Percentiles rank a stretch among this genome's conserved stretches.
Evolutionary conservation across 2,888 invertebrate genomes (phyloP).

Genomic region (Drosophila prostipennis): DNA sequence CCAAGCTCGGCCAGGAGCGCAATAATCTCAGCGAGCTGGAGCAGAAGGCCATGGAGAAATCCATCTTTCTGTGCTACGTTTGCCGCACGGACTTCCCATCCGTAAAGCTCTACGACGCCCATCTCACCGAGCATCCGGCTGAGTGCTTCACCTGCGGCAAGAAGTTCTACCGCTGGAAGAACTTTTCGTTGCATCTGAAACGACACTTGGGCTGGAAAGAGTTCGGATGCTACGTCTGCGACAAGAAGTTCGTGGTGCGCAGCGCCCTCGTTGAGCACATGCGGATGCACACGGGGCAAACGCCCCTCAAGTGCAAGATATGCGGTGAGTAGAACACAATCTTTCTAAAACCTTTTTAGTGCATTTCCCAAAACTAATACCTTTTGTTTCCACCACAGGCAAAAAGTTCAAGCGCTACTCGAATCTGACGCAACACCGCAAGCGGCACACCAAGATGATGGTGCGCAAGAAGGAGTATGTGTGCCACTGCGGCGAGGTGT

Average conservation of each 20-base stretch:
- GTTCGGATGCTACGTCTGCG: constrained; percentile 89
- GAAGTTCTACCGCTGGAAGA: constrained; percentile 90
- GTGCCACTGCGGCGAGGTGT: constrained; percentile 91
- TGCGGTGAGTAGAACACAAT: constrained; percentile 85
- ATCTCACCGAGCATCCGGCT: constrained; percentile 91
- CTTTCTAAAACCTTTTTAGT: neutral
- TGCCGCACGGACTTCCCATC: constrained; percentile 89
- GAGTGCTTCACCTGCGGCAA: constrained; percentile 93
- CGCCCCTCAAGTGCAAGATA: constrained; percentile 91
- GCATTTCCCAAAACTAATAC: neutral
- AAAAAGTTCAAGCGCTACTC: constrained; percentile 93
- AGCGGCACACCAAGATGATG: constrained; percentile 91
- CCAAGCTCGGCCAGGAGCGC: constrained; percentile 81
- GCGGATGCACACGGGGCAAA: constrained; percentile 92
- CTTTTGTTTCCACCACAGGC: constrained; percentile 47
- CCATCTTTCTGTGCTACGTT: constrained; percentile 86
- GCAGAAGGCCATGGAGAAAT: constrained; percentile 81
- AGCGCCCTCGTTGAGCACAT: constrained; percentile 93
- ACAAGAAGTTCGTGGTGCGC: constrained; percentile 92
- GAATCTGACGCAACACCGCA: constrained; percentile 93
- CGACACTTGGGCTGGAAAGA: constrained; percentile 92
- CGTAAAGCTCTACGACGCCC: constrained; percentile 89
- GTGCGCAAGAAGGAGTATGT: constrained; percentile 90
- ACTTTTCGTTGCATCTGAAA: constrained; percentile 91
- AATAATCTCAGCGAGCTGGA: constrained; percentile 81